Evolutionary conservation across 2,797 vertebrate species (phyloP), one percentile per base, ranked within the genome.

Genomic region (Pseudochromis fuscus): DNA sequence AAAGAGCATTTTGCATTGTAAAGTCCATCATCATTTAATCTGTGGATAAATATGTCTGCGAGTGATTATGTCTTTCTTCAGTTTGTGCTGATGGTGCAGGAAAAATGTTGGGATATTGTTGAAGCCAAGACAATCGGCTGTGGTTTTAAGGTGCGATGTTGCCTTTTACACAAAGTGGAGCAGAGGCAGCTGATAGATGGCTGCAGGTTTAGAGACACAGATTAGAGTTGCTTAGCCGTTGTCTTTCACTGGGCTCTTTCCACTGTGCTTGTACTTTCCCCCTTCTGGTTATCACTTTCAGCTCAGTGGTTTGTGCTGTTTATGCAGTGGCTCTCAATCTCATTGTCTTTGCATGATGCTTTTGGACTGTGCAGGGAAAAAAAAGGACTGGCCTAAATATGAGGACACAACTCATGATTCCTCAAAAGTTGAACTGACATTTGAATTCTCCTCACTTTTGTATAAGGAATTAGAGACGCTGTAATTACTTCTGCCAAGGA

Each of bases 21-120:
- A 88, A 89, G 87, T 91, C 88, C 87, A 82, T 89, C 90, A 83
- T 82, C 81, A 73, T 84, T 91, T 90, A 91, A 91, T 93, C 92
- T 91, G 86, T 67, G 85, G 83, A 87, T 89, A 88, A 92, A 91
- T 80, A 70, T 86, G 89, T 77, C 75, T 80, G 37, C 35, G 74
- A 75, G 84, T 88, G 85, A 87, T 91, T 87, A 82, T 82, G 75
- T 82, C 82, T 87, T 83, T 72, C 79, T 80, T 78, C 58, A 15
- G 75, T 78, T 82, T 59, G 59, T 78, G 90, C 87, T 89, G 89
- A 92, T 84, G 28, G 0, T 25, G 86, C 87, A 77, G 66, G 55
- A 85, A 52, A 44, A 76, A 42, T 50, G 70, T 67, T 48, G 37
- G 73, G 82, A 87, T 59, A 70, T 81, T 75, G 80, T 79, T 56